Base-by-base conservation (phyloP, 2,888 invertebrate species). In the Lymantria monacha region DNA sequence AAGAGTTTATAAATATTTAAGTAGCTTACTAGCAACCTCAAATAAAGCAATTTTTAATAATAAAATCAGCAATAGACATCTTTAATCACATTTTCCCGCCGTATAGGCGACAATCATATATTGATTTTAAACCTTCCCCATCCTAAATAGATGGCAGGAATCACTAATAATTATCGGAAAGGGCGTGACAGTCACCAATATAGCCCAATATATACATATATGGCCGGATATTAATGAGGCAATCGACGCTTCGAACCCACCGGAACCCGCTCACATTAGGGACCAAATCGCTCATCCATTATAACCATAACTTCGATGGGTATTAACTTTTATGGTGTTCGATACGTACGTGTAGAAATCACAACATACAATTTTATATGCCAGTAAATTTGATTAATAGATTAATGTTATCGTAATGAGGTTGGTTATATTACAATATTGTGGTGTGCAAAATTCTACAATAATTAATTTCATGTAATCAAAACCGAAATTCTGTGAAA, bases 191-290 rank as follows among this genome's bases (percentile, higher is more conserved):
- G 53, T 48, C 37, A 46, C 55, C 61, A 61, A 72, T 65, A 68
- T 65, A 63, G 61, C 57, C 51, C 40, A 44, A 53, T 64, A 65
- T 66, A 69, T 70, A 74, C 70, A 81, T 73, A 79, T 76, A 74
- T 69, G 71, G 65, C 75, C 78, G 81, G 83, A 81, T 82, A 85
- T 84, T 85, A 83, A 86, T 84, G 84, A 84, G 82, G 75, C 79
- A 80, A 83, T 82, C 77, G 77, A 65, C 74, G 74, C 72, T 61
- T 58, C 69, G 65, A 68, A 61, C 69, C 67, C 67, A 57, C 55
- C 71, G 76, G 73, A 75, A 74, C 71, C 71, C 70, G 73, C 74
- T 72, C 75, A 66, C 74, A 74, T 76, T 76, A 74, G 69, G 65
- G 69, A 53, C 66, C 67, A 70, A 75, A 74, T 72, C 72, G 67